A percentile compares a stretch with the other conserved stretches of the same genome.
These are phyloP conservation scores for Apis florea DNA, from an alignment of 1,140 invertebrate species.

Conservation along the genomic window DNA sequence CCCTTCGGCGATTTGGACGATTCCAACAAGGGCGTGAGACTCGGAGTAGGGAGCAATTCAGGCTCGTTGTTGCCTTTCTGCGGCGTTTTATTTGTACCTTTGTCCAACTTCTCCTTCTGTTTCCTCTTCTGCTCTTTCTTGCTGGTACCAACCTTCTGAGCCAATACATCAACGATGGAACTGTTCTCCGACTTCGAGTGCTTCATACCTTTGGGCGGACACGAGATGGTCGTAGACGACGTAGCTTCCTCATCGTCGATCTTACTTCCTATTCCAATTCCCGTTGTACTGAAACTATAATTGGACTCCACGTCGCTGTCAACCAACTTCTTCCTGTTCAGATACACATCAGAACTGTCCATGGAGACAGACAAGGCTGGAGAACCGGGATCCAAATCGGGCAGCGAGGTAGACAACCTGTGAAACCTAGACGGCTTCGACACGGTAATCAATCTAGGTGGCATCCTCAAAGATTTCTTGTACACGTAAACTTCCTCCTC, in stretches of 20 bases:
- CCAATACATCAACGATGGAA: slow-evolving; percentile 84
- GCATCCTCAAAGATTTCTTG: slow-evolving; percentile 90
- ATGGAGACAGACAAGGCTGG: slow-evolving; percentile 83
- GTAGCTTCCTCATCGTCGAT: slow-evolving; percentile 86
- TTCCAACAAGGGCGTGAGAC: slow-evolving; percentile 68
- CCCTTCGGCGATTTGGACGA: slow-evolving; percentile 74
- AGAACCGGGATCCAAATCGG: slow-evolving; percentile 87
- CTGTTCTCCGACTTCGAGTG: slow-evolving; percentile 76
- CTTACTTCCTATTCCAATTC: slow-evolving; percentile 81
- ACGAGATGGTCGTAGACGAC: slow-evolving; percentile 82
- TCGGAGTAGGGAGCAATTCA: slow-evolving; percentile 83
- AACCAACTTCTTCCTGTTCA: slow-evolving; percentile 74
- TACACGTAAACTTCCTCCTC: slow-evolving; percentile 90
- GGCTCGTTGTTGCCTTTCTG: slow-evolving; percentile 76
- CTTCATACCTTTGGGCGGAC: slow-evolving; percentile 75
- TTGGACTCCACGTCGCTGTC: slow-evolving; percentile 86
- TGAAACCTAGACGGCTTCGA: slow-evolving; percentile 83
- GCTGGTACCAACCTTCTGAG: slow-evolving; percentile 82
- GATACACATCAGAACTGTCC: slow-evolving; percentile 77
- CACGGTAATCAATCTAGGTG: slow-evolving; percentile 87
- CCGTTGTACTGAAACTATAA: slow-evolving; percentile 82
- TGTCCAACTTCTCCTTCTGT: slow-evolving; percentile 75
- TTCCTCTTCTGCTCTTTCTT: slow-evolving; percentile 82
- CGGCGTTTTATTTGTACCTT: slow-evolving; percentile 58
- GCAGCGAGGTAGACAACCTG: slow-evolving; percentile 86